Evolutionary conservation across 2,888 invertebrate species (phyloP).

Genomic region (Agriopis marginaria): DNA sequence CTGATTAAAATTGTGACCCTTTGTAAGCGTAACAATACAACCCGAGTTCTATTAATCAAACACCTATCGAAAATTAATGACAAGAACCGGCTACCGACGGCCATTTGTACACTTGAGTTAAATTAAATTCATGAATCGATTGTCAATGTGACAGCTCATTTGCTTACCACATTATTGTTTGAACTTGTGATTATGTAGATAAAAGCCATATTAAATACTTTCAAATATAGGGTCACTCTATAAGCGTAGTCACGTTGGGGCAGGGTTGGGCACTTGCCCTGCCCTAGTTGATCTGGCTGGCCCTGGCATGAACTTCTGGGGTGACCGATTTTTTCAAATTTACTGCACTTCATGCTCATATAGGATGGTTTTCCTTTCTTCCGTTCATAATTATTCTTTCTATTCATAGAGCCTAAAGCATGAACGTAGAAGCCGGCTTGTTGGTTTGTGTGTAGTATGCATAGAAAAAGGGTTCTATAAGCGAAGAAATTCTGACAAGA

Average conservation of each 20-base stretch:
- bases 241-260: conserved; percentile 30
- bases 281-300: too few relatives aligned
- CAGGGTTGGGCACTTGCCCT: too few relatives aligned
- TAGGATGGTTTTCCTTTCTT: too few relatives aligned
- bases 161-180: conserved; percentile 51
- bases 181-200: conserved; percentile 41
- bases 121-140: conserved; percentile 73
- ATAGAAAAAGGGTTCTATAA: too few relatives aligned
- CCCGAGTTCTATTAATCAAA: conserved; percentile 64
- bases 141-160: conserved; percentile 75
- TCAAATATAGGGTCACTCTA: conserved; percentile 60
- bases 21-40: conserved; percentile 48
- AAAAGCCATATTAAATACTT: conserved; percentile 67
- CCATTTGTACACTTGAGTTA: conserved; percentile 50
- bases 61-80: conserved; percentile 62
- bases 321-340: too few relatives aligned
- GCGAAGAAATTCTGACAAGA: too few relatives aligned
- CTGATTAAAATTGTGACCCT: conserved; percentile 43
- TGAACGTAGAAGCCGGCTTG: too few relatives aligned
- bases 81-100: conserved; percentile 61
- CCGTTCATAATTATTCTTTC: too few relatives aligned
- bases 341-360: too few relatives aligned
- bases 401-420: too few relatives aligned
- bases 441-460: too few relatives aligned
- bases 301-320: too few relatives aligned